A percentile compares a stretch with the other conserved stretches of the same genome.
Evolutionary conservation across 1,140 invertebrate genomes (phyloP).

Genomic region (Thaumatotibia leucotreta): DNA sequence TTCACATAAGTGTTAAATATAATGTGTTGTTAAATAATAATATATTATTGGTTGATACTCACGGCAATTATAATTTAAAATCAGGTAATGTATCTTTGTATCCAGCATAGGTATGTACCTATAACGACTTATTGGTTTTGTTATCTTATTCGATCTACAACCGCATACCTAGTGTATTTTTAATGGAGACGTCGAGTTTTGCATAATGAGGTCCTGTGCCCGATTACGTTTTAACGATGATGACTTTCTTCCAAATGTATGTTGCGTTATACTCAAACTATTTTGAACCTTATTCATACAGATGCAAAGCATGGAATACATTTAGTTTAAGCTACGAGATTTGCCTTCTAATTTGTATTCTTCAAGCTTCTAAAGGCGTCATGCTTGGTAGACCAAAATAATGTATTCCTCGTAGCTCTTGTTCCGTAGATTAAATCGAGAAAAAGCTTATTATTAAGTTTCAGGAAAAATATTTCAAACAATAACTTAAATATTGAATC

Average conservation of each 20-base stretch:
- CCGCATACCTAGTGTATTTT: slow-evolving; percentile 28
- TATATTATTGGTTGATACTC: no score
- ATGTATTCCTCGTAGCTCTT: slow-evolving; percentile 43
- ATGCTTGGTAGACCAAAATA: slow-evolving; percentile 56
- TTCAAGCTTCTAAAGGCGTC: slow-evolving; percentile 44
- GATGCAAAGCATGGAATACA: not conserved
- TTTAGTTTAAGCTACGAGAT: not conserved
- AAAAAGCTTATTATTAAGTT: no score
- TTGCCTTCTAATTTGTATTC: slow-evolving; percentile 55
- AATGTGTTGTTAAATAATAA: no score
- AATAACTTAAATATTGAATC: no score
- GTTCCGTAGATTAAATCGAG: slow-evolving; percentile 41
- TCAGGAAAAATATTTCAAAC: no score
- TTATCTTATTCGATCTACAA: not conserved
- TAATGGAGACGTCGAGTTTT: slow-evolving; percentile 52
- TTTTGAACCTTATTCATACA: not conserved
- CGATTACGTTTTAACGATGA: slow-evolving; percentile 67
- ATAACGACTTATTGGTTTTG: not conserved
- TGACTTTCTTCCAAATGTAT: slow-evolving; percentile 43
- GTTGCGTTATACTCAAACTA: not conserved
- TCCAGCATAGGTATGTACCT: no score
- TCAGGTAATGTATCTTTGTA: no score
- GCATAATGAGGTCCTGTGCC: slow-evolving; percentile 62
- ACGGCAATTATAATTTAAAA: no score
- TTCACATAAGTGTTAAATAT: no score